Percentiles rank a stretch among this genome's conserved stretches.
phyloP scores from a whole-genome alignment of 1,140 invertebrate genomes.

The Drosophila erecta region DNA sequence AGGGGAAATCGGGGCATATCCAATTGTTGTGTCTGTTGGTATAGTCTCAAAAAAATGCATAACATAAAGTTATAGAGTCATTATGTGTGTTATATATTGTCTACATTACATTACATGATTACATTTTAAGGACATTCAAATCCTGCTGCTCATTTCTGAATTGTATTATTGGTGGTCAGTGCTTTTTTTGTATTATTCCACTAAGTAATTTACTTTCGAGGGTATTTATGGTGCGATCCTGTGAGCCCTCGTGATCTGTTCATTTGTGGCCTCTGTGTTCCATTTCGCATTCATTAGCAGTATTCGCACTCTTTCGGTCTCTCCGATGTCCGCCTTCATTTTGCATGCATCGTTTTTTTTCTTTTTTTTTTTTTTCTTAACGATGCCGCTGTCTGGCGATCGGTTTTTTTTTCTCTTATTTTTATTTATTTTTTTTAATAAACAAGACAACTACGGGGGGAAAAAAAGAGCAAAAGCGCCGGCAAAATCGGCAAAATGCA shows the following conservation, averaged over 20 bases:
- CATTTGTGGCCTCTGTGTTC: conserved; percentile 49
- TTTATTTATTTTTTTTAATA: conserved; percentile 34
- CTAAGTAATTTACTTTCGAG: conserved; percentile 1
- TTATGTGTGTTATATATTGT: too few species aligned
- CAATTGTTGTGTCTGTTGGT: background rate
- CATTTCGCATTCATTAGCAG: conserved; percentile 78
- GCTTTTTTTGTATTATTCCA: too few species aligned
- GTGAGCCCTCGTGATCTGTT: background rate
- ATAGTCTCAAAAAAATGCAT: background rate
- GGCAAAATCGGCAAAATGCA: conserved; percentile 6
- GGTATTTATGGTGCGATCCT: conserved; percentile 6
- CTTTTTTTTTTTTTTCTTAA: conserved; percentile 18
- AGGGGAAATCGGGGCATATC: background rate
- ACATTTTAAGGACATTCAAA: too few species aligned
- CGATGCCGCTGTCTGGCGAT: conserved; percentile 34
- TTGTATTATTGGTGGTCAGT: background rate
- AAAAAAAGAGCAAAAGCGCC: conserved; percentile 41
- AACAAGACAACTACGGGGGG: conserved; percentile 48
- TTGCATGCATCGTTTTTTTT: conserved; percentile 63
- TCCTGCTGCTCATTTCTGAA: background rate
- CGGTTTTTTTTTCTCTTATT: conserved; percentile 21
- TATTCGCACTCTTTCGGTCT: conserved; percentile 54
- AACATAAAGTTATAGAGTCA: too few species aligned
- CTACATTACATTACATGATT: too few species aligned
- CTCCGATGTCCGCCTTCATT: conserved; percentile 55